A percentile compares a stretch with the other conserved stretches of the same genome.
Conservation (phyloP, 2,888 invertebrate genomes). For the Blastobasis lacticolella region DNA sequence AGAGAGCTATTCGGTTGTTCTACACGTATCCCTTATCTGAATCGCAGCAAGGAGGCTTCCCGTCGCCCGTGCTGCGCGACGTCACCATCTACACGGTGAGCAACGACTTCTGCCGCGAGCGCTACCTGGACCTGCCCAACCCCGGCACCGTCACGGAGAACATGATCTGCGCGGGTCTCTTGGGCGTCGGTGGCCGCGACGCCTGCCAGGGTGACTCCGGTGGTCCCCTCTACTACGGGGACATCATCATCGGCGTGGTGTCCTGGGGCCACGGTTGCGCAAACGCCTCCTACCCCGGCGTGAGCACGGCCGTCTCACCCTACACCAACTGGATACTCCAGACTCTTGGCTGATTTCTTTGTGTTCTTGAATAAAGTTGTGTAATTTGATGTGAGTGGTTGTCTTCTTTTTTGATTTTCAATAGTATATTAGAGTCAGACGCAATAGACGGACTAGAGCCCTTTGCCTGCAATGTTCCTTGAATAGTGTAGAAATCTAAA, state of each 20-base stretch:
- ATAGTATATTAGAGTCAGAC: too few species aligned
- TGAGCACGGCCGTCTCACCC: constrained; percentile 50
- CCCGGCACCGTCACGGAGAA: constrained; percentile 23
- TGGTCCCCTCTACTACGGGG: constrained; percentile 54
- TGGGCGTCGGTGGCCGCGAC: constrained; percentile 20
- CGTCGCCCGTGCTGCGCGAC: constrained; percentile 26
- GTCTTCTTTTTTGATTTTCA: too few species aligned
- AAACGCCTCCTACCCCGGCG: constrained; percentile 52
- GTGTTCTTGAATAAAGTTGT: too few species aligned
- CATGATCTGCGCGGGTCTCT: constrained; percentile 36
- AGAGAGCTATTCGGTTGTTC: too few species aligned
- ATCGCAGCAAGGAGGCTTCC: constrained; percentile 23
- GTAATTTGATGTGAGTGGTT: too few species aligned
- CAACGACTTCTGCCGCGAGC: constrained; percentile 28
- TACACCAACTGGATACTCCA: constrained; percentile 39
- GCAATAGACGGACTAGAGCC: too few species aligned
- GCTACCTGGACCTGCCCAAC: constrained; percentile 24
- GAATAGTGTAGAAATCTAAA: too few species aligned
- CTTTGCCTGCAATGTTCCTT: too few species aligned
- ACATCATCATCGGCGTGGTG: constrained; percentile 51
- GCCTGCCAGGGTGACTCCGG: constrained; percentile 45
- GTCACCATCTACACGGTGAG: constrained; percentile 39
- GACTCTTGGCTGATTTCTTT: background rate
- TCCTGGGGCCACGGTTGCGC: constrained; percentile 68
- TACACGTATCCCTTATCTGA: too few species aligned